phyloP scores from a whole-genome alignment of 1,140 invertebrate species.

The Calycopis cecrops region DNA sequence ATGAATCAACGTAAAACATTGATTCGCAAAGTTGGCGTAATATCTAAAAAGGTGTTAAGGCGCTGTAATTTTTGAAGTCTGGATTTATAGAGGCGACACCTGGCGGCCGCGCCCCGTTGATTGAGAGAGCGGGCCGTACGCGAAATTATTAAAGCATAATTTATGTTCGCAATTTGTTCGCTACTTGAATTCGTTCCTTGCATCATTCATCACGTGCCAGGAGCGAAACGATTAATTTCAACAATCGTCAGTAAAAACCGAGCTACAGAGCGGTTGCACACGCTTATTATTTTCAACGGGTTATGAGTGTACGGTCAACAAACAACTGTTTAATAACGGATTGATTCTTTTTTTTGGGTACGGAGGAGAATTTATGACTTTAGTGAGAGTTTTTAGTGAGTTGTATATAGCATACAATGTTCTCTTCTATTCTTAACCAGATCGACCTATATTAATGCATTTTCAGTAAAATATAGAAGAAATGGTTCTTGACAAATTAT shows the following conservation, averaged over 20 bases:
- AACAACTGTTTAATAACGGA: neutral
- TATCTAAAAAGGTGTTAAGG: constrained; percentile 27
- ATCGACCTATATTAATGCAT: no score
- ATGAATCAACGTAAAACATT: neutral
- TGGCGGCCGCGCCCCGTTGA: constrained; percentile 47
- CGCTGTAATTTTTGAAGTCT: constrained; percentile 49
- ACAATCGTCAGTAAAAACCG: constrained; percentile 54
- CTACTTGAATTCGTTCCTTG: constrained; percentile 64
- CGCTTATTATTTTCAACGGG: constrained; percentile 29
- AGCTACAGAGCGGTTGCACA: constrained; percentile 31
- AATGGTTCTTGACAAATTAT: no score
- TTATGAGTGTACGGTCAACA: constrained; percentile 4
- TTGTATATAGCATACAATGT: no score
- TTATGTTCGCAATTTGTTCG: constrained; percentile 70
- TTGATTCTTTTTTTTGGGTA: no score
- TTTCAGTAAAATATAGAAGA: no score
- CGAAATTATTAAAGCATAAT: constrained; percentile 71
- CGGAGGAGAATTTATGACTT: no score
- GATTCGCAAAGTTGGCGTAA: constrained; percentile 3
- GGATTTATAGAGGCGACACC: constrained; percentile 60
- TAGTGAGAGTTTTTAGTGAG: no score
- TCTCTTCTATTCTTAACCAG: no score
- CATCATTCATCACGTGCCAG: constrained; percentile 60
- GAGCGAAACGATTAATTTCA: constrained; percentile 51
- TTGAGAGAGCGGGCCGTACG: constrained; percentile 61